phyloP scores from a whole-genome alignment of 2,797 vertebrate genomes.

The Fistularia commersonii region DNA sequence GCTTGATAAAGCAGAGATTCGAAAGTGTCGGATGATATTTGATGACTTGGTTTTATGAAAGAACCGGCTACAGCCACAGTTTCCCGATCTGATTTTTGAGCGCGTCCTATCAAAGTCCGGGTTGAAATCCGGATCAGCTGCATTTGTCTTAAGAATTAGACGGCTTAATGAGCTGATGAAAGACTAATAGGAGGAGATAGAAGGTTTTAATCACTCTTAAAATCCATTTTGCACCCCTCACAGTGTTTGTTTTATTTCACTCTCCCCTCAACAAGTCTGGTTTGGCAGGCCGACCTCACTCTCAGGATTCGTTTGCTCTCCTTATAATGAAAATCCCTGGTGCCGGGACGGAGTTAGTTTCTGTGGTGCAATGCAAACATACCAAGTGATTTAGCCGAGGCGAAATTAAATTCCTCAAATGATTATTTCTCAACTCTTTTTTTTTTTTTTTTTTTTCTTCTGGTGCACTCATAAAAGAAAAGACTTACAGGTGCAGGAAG shows the following conservation, averaged over 20 bases:
- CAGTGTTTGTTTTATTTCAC: conserved; percentile 32
- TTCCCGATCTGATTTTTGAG: no score
- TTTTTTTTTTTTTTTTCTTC: conserved; percentile 26
- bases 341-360: conserved; percentile 21
- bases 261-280: conserved; percentile 13
- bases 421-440: conserved; percentile 59
- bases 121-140: conserved; percentile 5
- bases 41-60: no score
- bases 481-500: conserved; percentile 63
- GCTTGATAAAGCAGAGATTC: no score
- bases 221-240: conserved; percentile 17
- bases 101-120: no score
- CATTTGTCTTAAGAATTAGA: conserved; percentile 13
- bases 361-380: conserved; percentile 58
- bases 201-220: conserved; percentile 15
- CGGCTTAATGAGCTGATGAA: conserved; percentile 2
- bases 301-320: conserved; percentile 21
- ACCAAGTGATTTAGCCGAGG: conserved; percentile 55
- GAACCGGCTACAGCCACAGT: neutral
- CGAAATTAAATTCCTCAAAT: conserved; percentile 72
- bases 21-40: no score
- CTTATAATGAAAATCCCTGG: conserved; percentile 41
- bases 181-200: conserved; percentile 13
- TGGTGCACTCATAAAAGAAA: conserved; percentile 49
- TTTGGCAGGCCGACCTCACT: conserved; percentile 22